phyloP scores from a whole-genome alignment of 2,888 invertebrate genomes.

The Apodemia hepburni region DNA sequence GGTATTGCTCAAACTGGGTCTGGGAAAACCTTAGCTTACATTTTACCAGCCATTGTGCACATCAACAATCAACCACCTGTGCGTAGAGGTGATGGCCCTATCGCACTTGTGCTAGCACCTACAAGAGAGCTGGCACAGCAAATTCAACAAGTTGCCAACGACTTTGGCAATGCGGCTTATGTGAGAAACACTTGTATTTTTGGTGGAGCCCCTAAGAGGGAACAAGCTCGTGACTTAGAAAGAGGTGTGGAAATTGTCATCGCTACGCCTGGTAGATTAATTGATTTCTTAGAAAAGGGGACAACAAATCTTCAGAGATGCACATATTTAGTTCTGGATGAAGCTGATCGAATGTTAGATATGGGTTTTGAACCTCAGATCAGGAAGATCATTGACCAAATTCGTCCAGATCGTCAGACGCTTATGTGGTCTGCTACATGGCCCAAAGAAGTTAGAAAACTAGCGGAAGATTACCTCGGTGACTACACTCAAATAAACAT shows the following conservation, averaged over 20 bases:
- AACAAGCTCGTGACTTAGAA: conserved; percentile 85
- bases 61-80: conserved; percentile 90
- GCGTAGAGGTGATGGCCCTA: conserved; percentile 90
- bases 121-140: conserved; percentile 90
- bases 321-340: conserved; percentile 93
- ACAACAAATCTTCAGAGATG: conserved; percentile 87
- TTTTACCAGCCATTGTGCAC: conserved; percentile 92
- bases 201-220: conserved; percentile 93
- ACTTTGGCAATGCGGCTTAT: conserved; percentile 88
- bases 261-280: conserved; percentile 93
- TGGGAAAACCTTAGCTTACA: conserved; percentile 90
- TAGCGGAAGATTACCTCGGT: conserved; percentile 95
- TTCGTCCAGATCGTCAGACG: conserved; percentile 96
- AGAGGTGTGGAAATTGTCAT: conserved; percentile 93
- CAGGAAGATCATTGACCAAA: conserved; percentile 95
- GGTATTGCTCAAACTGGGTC: conserved; percentile 93
- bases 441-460: conserved; percentile 96
- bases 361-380: conserved; percentile 99
- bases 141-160: conserved; percentile 89
- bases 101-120: conserved; percentile 89
- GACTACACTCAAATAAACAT: conserved; percentile 96
- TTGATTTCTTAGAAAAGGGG: conserved; percentile 90
- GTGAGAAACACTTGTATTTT: conserved; percentile 93
- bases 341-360: conserved; percentile 97
- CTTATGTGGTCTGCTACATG: conserved; percentile 99